phyloP scores from a whole-genome alignment of 2,888 invertebrate genomes.

The Caradrina clavipalpis region DNA sequence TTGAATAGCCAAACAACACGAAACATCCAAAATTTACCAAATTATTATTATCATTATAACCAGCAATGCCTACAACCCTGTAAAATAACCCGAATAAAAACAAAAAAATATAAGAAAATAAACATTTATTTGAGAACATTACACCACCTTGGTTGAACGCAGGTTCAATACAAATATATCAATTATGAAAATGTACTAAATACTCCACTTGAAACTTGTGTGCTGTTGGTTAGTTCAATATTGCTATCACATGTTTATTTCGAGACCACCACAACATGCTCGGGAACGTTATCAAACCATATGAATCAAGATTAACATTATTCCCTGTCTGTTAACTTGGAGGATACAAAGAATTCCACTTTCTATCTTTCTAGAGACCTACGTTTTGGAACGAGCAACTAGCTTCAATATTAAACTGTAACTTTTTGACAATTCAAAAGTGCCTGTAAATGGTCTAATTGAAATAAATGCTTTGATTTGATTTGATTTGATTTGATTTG shows the following conservation, averaged over 20 bases:
- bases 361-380: too few relatives aligned
- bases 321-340: too few relatives aligned
- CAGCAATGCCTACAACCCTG: conserved; percentile 60
- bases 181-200: conserved; percentile 28
- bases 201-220: conserved; percentile 21
- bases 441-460: too few relatives aligned
- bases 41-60: background rate
- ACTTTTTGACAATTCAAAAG: too few relatives aligned
- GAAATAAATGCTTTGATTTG: too few relatives aligned
- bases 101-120: conserved; percentile 73
- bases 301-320: too few relatives aligned
- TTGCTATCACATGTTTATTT: background rate
- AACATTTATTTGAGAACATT: conserved; percentile 72
- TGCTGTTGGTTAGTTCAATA: conserved; percentile 40
- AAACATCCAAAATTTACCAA: background rate
- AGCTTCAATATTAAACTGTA: too few relatives aligned
- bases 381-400: too few relatives aligned
- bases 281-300: too few relatives aligned
- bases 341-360: too few relatives aligned
- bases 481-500: too few relatives aligned
- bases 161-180: conserved; percentile 14
- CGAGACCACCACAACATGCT: background rate
- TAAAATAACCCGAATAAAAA: conserved; percentile 69
- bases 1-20: background rate
- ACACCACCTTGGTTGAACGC: conserved; percentile 48